Conservation (phyloP, 2,113 vertebrate genomes). For the Picathartes gymnocephalus region DNA sequence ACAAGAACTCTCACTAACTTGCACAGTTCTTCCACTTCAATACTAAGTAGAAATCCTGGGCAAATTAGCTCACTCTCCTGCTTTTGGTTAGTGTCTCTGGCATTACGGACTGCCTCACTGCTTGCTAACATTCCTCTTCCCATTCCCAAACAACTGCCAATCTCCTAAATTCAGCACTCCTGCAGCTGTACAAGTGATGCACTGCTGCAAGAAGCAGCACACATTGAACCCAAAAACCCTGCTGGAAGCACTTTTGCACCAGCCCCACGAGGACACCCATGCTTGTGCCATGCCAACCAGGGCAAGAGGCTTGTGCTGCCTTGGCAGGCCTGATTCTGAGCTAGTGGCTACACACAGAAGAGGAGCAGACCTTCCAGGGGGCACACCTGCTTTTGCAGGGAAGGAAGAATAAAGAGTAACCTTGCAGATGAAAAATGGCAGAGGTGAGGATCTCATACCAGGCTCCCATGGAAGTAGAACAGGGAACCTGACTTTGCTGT, state of each 20-base stretch:
- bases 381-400: background rate
- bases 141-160: background rate
- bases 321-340: background rate
- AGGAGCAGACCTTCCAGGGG: background rate
- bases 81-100: background rate
- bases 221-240: rapidly evolving
- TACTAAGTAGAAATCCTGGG: background rate
- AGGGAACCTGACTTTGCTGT: background rate
- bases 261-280: background rate
- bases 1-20: background rate
- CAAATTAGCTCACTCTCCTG: background rate
- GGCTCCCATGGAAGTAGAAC: background rate
- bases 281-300: background rate
- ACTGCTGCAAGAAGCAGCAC: background rate
- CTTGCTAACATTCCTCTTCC: background rate
- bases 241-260: background rate
- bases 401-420: background rate
- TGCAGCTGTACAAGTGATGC: background rate
- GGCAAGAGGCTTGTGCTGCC: background rate
- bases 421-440: background rate
- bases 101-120: background rate
- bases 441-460: background rate
- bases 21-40: background rate
- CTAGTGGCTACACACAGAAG: background rate
- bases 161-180: background rate